Percentiles rank a stretch among this genome's conserved stretches.
Evolutionary conservation across 2,113 vertebrate genomes (phyloP).

Genomic region (Psittacula cyanocephala): DNA sequence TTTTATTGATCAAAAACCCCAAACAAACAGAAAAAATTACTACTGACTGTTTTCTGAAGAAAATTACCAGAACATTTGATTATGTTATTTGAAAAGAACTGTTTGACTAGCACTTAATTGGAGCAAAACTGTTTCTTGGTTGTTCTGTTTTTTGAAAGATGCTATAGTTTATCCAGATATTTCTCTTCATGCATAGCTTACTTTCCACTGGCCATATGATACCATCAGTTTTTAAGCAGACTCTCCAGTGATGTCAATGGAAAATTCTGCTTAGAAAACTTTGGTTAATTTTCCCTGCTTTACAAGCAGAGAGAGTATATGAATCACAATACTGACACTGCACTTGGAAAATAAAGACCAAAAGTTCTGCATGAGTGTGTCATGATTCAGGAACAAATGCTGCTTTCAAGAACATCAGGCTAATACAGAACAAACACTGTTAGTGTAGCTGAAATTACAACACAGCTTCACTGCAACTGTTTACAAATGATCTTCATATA

Average conservation of each 20-base stretch:
- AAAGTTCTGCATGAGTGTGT: not conserved
- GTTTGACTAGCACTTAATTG: not conserved
- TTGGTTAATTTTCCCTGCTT: not conserved
- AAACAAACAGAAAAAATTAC: not conserved
- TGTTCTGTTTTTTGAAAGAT: not conserved
- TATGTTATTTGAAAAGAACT: not conserved
- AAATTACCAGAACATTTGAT: not conserved
- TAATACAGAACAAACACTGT: not conserved
- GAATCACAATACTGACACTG: not conserved
- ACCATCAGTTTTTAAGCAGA: not conserved
- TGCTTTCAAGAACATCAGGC: not conserved
- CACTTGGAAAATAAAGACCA: not conserved
- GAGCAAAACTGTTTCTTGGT: not conserved
- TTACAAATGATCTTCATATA: not conserved
- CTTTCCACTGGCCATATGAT: not conserved
- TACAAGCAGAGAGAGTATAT: not conserved
- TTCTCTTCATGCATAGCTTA: not conserved
- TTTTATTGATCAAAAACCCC: not conserved
- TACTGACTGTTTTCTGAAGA: not conserved
- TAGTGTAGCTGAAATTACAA: not conserved
- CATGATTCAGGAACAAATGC: not conserved
- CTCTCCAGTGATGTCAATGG: not conserved
- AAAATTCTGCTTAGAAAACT: slow-evolving; percentile 36
- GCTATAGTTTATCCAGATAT: not conserved
- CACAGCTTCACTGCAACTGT: not conserved